Percentiles rank a stretch among this genome's conserved stretches.
These are phyloP conservation scores for Bothrops jararaca DNA, from an alignment of 2,113 vertebrate species.

Conservation along the genomic window DNA sequence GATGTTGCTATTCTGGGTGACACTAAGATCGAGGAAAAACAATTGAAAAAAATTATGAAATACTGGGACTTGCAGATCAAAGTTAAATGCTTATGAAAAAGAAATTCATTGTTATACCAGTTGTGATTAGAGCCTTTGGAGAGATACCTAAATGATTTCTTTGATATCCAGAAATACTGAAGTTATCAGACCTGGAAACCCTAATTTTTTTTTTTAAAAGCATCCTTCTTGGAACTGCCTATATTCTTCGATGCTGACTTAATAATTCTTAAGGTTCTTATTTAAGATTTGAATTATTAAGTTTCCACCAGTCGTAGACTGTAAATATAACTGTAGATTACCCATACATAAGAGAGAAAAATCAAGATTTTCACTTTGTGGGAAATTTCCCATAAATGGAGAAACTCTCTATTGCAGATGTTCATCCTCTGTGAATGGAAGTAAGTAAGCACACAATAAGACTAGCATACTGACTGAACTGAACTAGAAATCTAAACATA, in stretches of 20 bases:
- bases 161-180: background rate
- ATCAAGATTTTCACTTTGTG: background rate
- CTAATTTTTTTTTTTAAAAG: background rate
- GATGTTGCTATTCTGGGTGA: background rate
- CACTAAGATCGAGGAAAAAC: background rate
- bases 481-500: background rate
- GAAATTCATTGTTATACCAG: background rate
- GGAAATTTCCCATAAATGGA: background rate
- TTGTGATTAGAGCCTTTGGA: background rate
- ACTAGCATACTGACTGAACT: background rate
- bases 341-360: background rate
- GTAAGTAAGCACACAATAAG: background rate
- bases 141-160: background rate
- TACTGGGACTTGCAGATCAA: background rate
- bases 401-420: background rate
- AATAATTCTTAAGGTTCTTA: background rate
- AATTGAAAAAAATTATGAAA: background rate
- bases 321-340: background rate
- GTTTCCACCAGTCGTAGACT: background rate
- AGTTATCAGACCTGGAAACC: background rate
- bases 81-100: background rate
- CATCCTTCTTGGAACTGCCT: background rate
- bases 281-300: background rate
- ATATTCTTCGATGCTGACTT: background rate
- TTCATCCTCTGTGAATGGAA: background rate